Evolutionary conservation across 2,888 invertebrate species (phyloP).

Genomic region (Aquatica leii): DNA sequence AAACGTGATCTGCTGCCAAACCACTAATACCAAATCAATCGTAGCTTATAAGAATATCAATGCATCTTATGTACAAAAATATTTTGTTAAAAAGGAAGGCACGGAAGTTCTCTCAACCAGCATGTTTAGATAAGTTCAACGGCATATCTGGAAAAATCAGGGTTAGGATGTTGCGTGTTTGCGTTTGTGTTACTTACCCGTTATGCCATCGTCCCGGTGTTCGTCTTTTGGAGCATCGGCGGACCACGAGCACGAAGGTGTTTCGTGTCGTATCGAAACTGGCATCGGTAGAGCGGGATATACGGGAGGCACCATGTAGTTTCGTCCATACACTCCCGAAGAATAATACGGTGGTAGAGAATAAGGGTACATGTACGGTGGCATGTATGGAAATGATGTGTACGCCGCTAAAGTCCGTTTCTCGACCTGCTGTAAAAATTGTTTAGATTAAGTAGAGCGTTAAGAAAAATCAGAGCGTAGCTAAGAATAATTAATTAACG

Average conservation of each 20-base stretch:
- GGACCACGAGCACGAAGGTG: slow-evolving; percentile 66
- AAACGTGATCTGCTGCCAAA: slow-evolving; percentile 9
- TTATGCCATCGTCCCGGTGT: slow-evolving; percentile 67
- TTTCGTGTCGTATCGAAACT: slow-evolving; percentile 60
- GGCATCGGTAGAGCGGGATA: slow-evolving; percentile 60
- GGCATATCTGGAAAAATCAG: slow-evolving; percentile 79
- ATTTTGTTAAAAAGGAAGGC: slow-evolving; percentile 51
- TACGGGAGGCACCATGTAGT: slow-evolving; percentile 53
- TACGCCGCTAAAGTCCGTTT: slow-evolving; percentile 52
- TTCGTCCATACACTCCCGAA: slow-evolving; percentile 46
- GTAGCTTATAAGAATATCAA: slow-evolving; percentile 38
- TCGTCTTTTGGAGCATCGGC: slow-evolving; percentile 63
- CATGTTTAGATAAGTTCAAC: slow-evolving; percentile 88
- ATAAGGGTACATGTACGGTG: slow-evolving; percentile 59
- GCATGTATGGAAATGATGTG: slow-evolving; percentile 60
- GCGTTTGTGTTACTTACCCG: slow-evolving; percentile 58
- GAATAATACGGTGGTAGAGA: slow-evolving; percentile 54
- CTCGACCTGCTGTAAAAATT: slow-evolving; percentile 38
- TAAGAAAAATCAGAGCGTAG: no score
- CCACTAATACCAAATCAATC: slow-evolving; percentile 16
- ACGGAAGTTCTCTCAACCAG: slow-evolving; percentile 62
- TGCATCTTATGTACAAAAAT: slow-evolving; percentile 34
- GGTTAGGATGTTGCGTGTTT: neutral
- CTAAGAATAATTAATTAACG: slow-evolving; percentile 38
- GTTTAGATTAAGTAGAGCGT: neutral